Conservation (phyloP, 2,113 vertebrate species). For the Malaclemys terrapin region DNA sequence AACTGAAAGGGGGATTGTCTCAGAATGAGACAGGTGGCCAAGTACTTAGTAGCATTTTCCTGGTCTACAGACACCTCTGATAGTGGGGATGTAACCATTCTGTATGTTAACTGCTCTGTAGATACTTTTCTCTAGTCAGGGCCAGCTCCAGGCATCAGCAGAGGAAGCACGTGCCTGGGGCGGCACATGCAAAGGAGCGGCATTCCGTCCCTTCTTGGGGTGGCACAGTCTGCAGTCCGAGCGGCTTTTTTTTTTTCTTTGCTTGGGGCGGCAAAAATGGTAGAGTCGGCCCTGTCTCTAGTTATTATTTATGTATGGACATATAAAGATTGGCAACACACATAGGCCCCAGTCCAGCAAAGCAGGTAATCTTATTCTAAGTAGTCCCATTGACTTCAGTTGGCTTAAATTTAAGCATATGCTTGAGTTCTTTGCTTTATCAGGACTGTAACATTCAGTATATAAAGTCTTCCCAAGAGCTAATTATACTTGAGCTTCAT, state of each 20-base stretch:
- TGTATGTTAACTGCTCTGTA: background rate
- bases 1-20: slow-evolving; percentile 62
- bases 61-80: slow-evolving; percentile 40
- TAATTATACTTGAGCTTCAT: background rate
- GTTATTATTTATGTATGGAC: slow-evolving; percentile 21
- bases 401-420: background rate
- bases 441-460: background rate
- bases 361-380: background rate
- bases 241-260: no score
- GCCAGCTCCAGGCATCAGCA: no score
- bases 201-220: no score
- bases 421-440: background rate
- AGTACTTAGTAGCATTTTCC: slow-evolving; percentile 41
- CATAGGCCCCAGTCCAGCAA: background rate
- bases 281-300: background rate
- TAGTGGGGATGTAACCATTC: background rate
- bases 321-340: slow-evolving; percentile 24
- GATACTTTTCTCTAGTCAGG: background rate
- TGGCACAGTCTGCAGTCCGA: no score
- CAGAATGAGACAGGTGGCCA: slow-evolving; percentile 27
- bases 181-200: no score
- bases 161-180: no score
- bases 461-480: background rate
- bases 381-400: background rate
- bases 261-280: no score